These are phyloP conservation scores for Hippocampus zosterae DNA, from an alignment of 2,113 vertebrate genomes.

Conservation along the genomic window DNA sequence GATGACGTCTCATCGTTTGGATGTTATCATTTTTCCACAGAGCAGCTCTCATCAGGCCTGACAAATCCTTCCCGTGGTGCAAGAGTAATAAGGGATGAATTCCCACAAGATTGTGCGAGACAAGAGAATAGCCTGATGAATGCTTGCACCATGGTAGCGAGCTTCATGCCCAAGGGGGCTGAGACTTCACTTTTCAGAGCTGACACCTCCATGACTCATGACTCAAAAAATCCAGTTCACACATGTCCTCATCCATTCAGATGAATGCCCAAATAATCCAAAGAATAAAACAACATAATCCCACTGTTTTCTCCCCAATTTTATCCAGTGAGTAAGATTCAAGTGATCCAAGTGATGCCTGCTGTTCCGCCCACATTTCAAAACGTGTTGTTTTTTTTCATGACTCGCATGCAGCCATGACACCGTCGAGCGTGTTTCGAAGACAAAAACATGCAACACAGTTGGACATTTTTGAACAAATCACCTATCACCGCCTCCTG, in stretches of 20 bases:
- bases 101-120: constrained; percentile 20
- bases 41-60: neutral
- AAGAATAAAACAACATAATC: constrained; percentile 31
- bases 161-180: constrained; percentile 15
- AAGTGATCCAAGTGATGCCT: constrained; percentile 26
- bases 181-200: constrained; percentile 21
- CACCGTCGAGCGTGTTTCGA: constrained; percentile 30
- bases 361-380: constrained; percentile 47
- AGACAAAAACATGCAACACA: constrained; percentile 21
- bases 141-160: constrained; percentile 11
- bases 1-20: constrained; percentile 6
- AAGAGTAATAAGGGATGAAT: constrained; percentile 16
- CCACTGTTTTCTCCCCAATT: constrained; percentile 20
- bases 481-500: constrained; percentile 15
- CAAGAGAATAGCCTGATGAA: constrained; percentile 34
- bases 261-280: constrained; percentile 9
- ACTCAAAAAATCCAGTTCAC: constrained; percentile 28
- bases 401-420: constrained; percentile 66
- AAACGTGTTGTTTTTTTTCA: constrained; percentile 19
- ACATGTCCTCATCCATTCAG: constrained; percentile 8
- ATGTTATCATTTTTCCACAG: constrained; percentile 2
- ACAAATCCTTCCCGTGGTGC: constrained; percentile 4
- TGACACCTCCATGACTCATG: constrained; percentile 33
- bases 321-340: constrained; percentile 27
- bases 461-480: constrained; percentile 32